A percentile compares a stretch with the other conserved stretches of the same genome.
phyloP scores from a whole-genome alignment of 2,888 invertebrate species.

The Pristionchus maxplancki region DNA sequence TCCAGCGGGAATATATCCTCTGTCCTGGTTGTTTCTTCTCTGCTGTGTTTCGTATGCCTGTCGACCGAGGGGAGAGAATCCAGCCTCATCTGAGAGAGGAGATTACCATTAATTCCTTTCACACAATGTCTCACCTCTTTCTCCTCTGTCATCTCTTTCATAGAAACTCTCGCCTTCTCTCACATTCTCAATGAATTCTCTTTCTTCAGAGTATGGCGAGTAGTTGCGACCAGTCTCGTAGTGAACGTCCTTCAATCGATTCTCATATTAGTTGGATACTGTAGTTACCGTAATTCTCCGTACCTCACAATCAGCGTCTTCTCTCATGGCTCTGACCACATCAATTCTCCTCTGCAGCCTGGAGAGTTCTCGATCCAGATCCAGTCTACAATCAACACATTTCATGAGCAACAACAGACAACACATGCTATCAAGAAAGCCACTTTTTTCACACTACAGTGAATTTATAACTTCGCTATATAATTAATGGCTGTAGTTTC shows the following conservation, averaged over 20 bases:
- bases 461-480: no score
- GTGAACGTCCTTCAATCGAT: no score
- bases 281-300: not conserved
- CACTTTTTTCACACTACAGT: no score
- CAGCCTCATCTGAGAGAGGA: not conserved
- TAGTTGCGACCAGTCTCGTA: not conserved
- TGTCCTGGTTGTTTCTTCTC: not conserved
- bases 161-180: slow-evolving; percentile 25
- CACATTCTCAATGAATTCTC: not conserved
- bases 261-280: not conserved
- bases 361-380: not conserved
- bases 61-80: not conserved
- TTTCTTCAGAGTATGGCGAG: not conserved
- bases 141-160: not conserved
- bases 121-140: not conserved
- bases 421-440: no score
- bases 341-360: slow-evolving; percentile 6
- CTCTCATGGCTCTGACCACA: not conserved
- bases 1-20: slow-evolving; percentile 13
- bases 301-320: no score
- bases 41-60: not conserved
- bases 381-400: not conserved
- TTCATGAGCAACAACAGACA: no score
- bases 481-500: no score
- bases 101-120: not conserved